These are phyloP conservation scores for Pegoplata infirma DNA, from an alignment of 2,888 invertebrate species.

Conservation along the genomic window DNA sequence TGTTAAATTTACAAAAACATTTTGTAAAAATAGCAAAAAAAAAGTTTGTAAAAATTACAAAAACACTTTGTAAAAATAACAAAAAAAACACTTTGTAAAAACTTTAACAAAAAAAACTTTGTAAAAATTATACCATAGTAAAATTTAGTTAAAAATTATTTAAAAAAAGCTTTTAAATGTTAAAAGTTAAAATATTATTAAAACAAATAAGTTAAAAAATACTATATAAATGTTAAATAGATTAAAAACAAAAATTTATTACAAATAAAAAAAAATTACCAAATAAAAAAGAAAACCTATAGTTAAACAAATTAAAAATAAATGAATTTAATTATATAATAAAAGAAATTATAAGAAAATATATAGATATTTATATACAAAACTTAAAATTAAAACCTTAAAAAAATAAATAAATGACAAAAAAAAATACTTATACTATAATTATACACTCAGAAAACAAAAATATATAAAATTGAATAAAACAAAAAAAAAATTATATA, in stretches of 20 bases:
- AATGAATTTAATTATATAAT: slow-evolving; percentile 50
- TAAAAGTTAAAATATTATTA: slow-evolving; percentile 46
- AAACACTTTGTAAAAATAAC: no score
- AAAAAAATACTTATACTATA: slow-evolving; percentile 25
- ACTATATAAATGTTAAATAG: slow-evolving; percentile 53
- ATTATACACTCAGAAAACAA: slow-evolving; percentile 50
- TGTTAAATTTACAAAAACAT: neutral
- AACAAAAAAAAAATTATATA: slow-evolving; percentile 26
- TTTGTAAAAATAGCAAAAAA: no score
- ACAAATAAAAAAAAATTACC: slow-evolving; percentile 19
- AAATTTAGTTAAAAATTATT: slow-evolving; percentile 8
- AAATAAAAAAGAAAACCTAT: neutral
- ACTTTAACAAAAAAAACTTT: neutral
- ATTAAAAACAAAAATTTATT: slow-evolving; percentile 28
- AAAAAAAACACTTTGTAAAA: slow-evolving; percentile 22
- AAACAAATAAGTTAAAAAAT: slow-evolving; percentile 32
- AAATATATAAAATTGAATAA: slow-evolving; percentile 12
- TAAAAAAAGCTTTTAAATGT: slow-evolving; percentile 56
- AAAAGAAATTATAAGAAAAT: neutral
- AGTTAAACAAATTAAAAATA: slow-evolving; percentile 34
- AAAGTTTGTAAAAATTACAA: no score
- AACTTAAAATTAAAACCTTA: neutral
- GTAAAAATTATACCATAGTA: no score
- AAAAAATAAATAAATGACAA: no score
- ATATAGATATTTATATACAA: slow-evolving; percentile 45